Base-by-base conservation (phyloP, 2,113 vertebrate genomes). In the Drymodes brunneopygia region DNA sequence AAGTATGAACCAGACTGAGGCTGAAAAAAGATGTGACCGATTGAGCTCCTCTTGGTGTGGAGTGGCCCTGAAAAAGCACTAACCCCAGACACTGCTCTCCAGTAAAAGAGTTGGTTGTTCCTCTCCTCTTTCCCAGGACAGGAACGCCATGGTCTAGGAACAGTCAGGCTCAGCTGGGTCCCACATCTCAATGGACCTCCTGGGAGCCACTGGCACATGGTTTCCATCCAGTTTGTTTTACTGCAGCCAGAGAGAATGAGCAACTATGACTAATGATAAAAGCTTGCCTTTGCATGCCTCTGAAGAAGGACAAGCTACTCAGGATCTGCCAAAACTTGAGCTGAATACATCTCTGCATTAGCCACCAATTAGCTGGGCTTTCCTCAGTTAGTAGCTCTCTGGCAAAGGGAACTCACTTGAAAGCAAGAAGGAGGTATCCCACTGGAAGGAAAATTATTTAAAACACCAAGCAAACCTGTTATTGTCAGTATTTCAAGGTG, bases 401-500 rank as follows among this genome's bases (percentile, higher is more conserved):
- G 57, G 51, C 64, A 80, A 62, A 11, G 42, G 8, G 23, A 84
- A 79, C 29, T 71, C 5, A 0, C 24, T 28, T 88, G 60, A 90
- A 87, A 88, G 66, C 48, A 79, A 88, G 71, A 65, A 71, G 23
- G n/a, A 51, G 28, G 24, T 28, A 54, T 67, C 51, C 29, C 29
- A 81, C 12, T 44, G 50, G 38, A 93, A 92, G 54, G 77, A 69
- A 85, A 95, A 79, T 42, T 0, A 77, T 81, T 89, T 92, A 65
- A 86, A 95, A 65, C 57, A 81, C 71, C 24, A 75, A 88, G 62
- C 5, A 80, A 87, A 94, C 42, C 60, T 91, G 79, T n/a, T 95
- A 62, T 6, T 25, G 0, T 90, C 79, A 69, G 31, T 45, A 77
- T 93, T 91, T 95, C 95, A 97, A 94, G 91, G 92, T 92, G 74